phyloP scores from a whole-genome alignment of 2,797 vertebrate species.

The Gobionotothen gibberifrons region DNA sequence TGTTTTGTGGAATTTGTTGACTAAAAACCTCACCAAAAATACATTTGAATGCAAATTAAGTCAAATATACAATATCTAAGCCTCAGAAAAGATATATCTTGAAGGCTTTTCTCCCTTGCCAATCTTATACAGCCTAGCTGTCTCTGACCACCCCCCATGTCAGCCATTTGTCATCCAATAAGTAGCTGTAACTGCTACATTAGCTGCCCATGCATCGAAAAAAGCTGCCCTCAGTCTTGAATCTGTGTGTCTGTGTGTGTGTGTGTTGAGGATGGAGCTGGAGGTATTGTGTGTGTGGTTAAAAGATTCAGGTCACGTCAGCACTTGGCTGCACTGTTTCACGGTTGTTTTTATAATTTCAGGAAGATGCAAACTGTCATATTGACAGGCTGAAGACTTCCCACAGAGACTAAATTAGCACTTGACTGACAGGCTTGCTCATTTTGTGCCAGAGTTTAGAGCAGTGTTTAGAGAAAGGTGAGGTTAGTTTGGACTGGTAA shows the following conservation, averaged over 20 bases:
- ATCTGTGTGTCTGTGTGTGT: conserved; percentile 30
- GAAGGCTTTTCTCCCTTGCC: conserved; percentile 6
- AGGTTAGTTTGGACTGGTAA: conserved; percentile 26
- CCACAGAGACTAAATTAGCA: conserved; percentile 49
- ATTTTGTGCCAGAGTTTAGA: conserved; percentile 40
- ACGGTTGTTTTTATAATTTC: conserved; percentile 56
- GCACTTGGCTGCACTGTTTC: conserved; percentile 51
- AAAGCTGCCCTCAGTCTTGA: conserved; percentile 55
- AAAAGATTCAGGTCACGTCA: conserved; percentile 45
- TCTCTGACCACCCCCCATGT: conserved; percentile 53
- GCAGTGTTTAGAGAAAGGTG: conserved; percentile 35
- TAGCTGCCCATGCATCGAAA: conserved; percentile 69
- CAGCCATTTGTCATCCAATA: conserved; percentile 77
- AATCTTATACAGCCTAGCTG: conserved; percentile 8
- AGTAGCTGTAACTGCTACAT: conserved; percentile 79
- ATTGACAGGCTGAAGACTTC: conserved; percentile 41
- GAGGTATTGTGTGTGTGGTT: conserved; percentile 28
- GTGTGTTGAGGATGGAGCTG: conserved; percentile 10
- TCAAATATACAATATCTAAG: neutral
- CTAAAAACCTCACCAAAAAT: neutral
- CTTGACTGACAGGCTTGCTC: conserved; percentile 66
- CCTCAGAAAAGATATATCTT: neutral
- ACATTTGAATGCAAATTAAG: neutral
- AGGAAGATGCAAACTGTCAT: conserved; percentile 34
- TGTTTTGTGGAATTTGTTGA: neutral